Evolutionary conservation across 2,797 vertebrate genomes (phyloP).

Genomic region (Sebastes aleutianus): DNA sequence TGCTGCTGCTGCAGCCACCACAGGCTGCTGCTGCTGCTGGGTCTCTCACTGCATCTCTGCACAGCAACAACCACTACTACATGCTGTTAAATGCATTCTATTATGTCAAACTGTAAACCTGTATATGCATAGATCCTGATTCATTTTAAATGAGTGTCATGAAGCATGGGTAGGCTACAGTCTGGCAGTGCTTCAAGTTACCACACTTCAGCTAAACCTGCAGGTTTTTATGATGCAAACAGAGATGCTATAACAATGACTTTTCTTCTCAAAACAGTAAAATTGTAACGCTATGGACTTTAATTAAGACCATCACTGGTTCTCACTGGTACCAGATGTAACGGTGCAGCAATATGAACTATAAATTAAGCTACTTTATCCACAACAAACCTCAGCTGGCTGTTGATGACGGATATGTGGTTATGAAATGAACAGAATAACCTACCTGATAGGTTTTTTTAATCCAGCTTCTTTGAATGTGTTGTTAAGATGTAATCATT

Average conservation of each 20-base stretch:
- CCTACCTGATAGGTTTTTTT: constrained; percentile 61
- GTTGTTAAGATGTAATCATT: constrained; percentile 40
- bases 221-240: neutral
- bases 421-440: neutral
- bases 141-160: neutral
- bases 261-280: neutral
- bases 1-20: constrained; percentile 22
- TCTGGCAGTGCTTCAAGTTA: neutral
- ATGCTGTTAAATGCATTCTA: neutral
- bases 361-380: neutral
- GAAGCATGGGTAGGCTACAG: neutral
- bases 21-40: neutral
- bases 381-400: neutral
- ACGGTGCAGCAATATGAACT: neutral
- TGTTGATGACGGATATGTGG: neutral
- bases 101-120: neutral
- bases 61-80: neutral
- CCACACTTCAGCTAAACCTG: neutral
- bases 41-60: neutral
- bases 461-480: constrained; percentile 32
- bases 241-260: neutral
- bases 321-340: neutral
- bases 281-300: neutral
- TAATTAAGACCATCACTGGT: neutral
- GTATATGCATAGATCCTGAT: neutral